Percentiles rank a stretch among this genome's conserved stretches.
phyloP scores from a whole-genome alignment of 2,113 vertebrate genomes.

The Oncorhynchus kisutch region DNA sequence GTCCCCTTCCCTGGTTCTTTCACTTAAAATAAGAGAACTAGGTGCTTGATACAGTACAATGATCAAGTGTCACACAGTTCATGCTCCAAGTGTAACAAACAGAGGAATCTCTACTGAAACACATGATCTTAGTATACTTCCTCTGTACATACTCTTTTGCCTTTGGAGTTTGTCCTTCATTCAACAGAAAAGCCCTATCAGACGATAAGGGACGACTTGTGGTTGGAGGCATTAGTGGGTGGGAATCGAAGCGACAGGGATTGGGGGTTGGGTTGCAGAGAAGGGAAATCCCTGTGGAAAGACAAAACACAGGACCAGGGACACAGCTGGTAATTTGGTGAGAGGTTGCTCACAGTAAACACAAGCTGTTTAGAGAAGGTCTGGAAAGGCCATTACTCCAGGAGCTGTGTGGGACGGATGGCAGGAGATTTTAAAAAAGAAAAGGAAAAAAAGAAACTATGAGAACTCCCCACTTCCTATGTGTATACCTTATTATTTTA shows the following conservation, averaged over 20 bases:
- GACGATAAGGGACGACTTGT: slow-evolving; percentile 38
- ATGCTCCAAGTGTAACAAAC: neutral
- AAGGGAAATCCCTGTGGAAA: slow-evolving; percentile 55
- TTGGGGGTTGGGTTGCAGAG: slow-evolving; percentile 27
- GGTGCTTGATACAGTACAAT: neutral
- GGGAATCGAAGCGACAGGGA: slow-evolving; percentile 5
- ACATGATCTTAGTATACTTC: neutral
- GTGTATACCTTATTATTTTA: slow-evolving; percentile 52
- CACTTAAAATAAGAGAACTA: neutral
- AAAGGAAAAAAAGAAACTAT: slow-evolving; percentile 15
- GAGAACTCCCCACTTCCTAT: slow-evolving; percentile 72
- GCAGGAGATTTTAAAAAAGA: slow-evolving; percentile 43
- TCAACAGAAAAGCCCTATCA: slow-evolving; percentile 16
- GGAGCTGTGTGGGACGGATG: slow-evolving; percentile 59
- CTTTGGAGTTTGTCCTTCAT: slow-evolving; percentile 27
- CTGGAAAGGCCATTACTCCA: slow-evolving; percentile 76
- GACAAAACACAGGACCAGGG: slow-evolving; percentile 69
- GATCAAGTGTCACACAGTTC: neutral
- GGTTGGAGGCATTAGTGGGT: slow-evolving; percentile 38
- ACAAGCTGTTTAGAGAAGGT: slow-evolving; percentile 65
- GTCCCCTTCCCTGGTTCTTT: slow-evolving; percentile 31
- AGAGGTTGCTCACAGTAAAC: slow-evolving; percentile 76
- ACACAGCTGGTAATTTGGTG: slow-evolving; percentile 77
- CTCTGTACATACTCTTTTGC: slow-evolving; percentile 14
- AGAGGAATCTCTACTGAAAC: neutral